Evolutionary conservation across 2,797 vertebrate species (phyloP), one percentile per base, ranked within the genome.

Genomic region (Bucorvus abyssinicus): DNA sequence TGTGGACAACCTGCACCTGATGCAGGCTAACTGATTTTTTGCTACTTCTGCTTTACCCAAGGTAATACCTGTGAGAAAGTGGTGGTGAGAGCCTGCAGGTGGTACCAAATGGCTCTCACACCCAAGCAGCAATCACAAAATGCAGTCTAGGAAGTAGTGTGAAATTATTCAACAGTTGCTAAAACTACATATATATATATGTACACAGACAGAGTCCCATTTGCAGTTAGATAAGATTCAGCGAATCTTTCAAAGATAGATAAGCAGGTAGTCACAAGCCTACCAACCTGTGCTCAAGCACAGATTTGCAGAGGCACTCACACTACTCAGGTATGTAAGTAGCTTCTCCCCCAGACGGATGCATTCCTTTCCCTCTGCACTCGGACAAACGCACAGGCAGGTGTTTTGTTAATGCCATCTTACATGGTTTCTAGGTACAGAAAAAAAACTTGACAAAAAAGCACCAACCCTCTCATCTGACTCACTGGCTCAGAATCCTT

Each of bases 71-170:
- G 1, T 9, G 50, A 84, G 52, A 94, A 87, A 69, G 26, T 3
- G 9, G 68, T 4, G 21, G 23, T 6, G 10, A 49, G 63, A 90
- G 47, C 38, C 34, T 60, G 53, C 12, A 60, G 45, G 34, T n/a
- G 34, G 45, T 22, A 77, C 36, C 0, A 0, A 69, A 57, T 2
- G 22, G 19, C 76, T 82, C 84, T 63, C 45, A 56, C 24, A 67
- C 26, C 32, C 53, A 81, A 84, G 87, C 6, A 85, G 87, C 78
- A 75, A 45, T 82, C 80, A 70, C 56, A 68, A 75, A 94, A 75
- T 5, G 4, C 81, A 94, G 63, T 73, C 56, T 71, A 69, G 49
- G 20, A 92, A 95, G 95, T 97, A 97, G 96, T 97, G 96, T 97
- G 68, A 93, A 94, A 57, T 96, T 89, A 89, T 44, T 81, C 50